phyloP scores from a whole-genome alignment of 2,113 vertebrate genomes.

The Colistium nudipinnis region DNA sequence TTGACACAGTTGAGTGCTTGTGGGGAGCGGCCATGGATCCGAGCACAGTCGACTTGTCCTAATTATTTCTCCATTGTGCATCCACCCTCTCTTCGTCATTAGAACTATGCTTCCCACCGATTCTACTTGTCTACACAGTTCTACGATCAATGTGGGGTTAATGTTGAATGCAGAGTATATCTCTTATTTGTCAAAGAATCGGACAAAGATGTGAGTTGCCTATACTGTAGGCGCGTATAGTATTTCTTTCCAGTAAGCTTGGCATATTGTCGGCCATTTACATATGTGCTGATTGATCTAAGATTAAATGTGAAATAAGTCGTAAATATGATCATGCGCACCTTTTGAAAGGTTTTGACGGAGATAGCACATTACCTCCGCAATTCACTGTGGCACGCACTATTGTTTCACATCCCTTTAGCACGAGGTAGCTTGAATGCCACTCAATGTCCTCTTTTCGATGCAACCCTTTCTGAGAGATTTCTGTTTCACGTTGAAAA shows the following conservation, averaged over 20 bases:
- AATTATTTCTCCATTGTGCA: conserved; percentile 70
- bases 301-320: background rate
- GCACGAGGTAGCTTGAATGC: background rate
- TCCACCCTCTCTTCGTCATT: conserved; percentile 49
- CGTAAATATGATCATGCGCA: background rate
- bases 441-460: background rate
- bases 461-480: conserved; percentile 28
- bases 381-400: background rate
- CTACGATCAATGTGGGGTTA: background rate
- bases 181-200: conserved; percentile 23
- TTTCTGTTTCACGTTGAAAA: conserved; percentile 30
- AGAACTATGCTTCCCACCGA: conserved; percentile 21
- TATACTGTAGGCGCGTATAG: background rate
- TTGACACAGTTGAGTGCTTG: conserved; percentile 77
- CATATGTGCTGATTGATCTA: too few species aligned
- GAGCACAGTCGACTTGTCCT: conserved; percentile 64
- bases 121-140: conserved; percentile 42
- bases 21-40: conserved; percentile 61
- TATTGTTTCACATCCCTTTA: background rate
- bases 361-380: background rate
- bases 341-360: background rate
- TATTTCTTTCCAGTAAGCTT: background rate
- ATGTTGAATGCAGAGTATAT: background rate
- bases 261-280: too few species aligned
- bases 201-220: background rate